These are phyloP conservation scores for Hassar affinis DNA, from an alignment of 2,113 vertebrate genomes.

Conservation along the genomic window DNA sequence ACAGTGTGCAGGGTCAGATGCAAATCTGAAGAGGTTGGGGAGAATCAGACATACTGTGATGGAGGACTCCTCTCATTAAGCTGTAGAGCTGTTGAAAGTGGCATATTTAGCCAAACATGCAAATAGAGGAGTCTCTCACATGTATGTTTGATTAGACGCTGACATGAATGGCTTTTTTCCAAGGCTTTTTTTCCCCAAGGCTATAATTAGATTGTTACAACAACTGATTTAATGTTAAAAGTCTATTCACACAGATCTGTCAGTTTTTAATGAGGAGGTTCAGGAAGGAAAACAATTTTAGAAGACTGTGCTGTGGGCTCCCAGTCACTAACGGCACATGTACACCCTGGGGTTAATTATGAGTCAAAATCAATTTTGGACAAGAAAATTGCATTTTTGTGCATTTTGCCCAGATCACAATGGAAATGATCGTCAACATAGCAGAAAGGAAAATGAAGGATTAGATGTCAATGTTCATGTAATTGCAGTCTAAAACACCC, in stretches of 20 bases:
- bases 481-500: not conserved
- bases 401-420: slow-evolving; percentile 32
- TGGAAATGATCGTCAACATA: slow-evolving; percentile 23
- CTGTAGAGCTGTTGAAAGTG: slow-evolving; percentile 36
- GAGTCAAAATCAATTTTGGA: slow-evolving; percentile 44
- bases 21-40: slow-evolving; percentile 38
- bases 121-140: slow-evolving; percentile 41
- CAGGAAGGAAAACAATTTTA: slow-evolving; percentile 21
- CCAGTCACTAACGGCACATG: not conserved
- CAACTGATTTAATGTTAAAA: slow-evolving; percentile 41
- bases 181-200: slow-evolving; percentile 15
- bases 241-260: slow-evolving; percentile 37
- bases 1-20: slow-evolving; percentile 34
- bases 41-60: slow-evolving; percentile 29
- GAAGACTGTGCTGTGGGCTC: slow-evolving; percentile 26
- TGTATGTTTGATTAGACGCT: slow-evolving; percentile 42
- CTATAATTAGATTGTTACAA: slow-evolving; percentile 49
- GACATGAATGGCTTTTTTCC: not conserved
- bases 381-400: slow-evolving; percentile 40
- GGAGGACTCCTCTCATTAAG: slow-evolving; percentile 41
- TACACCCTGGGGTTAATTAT: slow-evolving; percentile 49
- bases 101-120: slow-evolving; percentile 39
- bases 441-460: slow-evolving; percentile 20
- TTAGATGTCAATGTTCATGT: slow-evolving; percentile 9
- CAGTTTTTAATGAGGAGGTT: slow-evolving; percentile 45